These are phyloP conservation scores for Schizaphis graminum DNA, from an alignment of 2,888 invertebrate genomes.

Conservation along the genomic window DNA sequence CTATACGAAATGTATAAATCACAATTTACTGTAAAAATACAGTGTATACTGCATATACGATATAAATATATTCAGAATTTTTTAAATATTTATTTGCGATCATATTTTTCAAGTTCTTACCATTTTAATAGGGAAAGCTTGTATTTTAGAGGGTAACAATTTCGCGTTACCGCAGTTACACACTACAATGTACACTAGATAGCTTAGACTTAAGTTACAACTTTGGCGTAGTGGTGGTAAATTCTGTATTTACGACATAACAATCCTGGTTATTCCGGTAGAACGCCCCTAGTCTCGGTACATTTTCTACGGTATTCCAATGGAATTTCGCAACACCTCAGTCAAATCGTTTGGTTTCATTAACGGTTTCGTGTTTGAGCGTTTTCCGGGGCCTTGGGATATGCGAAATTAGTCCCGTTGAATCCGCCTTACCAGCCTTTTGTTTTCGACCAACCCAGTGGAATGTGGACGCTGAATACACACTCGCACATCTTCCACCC, in stretches of 20 bases:
- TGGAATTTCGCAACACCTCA: slow-evolving; percentile 32
- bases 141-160: background rate
- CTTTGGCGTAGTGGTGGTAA: background rate
- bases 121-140: background rate
- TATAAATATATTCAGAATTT: too few relatives aligned
- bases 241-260: slow-evolving; percentile 23
- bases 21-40: background rate
- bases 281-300: background rate
- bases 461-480: slow-evolving; percentile 31
- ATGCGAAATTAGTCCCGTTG: background rate
- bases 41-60: background rate
- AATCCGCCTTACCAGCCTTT: slow-evolving; percentile 6
- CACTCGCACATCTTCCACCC: background rate
- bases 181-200: background rate
- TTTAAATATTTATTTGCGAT: too few relatives aligned
- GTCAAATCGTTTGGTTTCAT: slow-evolving; percentile 38
- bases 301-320: background rate
- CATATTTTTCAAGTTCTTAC: background rate
- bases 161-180: background rate
- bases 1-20: background rate
- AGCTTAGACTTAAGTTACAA: slow-evolving; percentile 13
- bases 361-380: background rate
- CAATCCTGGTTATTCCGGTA: background rate
- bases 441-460: slow-evolving; percentile 16
- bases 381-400: background rate